Conservation (phyloP, 1,140 invertebrate species). For the Cydia pomonella region DNA sequence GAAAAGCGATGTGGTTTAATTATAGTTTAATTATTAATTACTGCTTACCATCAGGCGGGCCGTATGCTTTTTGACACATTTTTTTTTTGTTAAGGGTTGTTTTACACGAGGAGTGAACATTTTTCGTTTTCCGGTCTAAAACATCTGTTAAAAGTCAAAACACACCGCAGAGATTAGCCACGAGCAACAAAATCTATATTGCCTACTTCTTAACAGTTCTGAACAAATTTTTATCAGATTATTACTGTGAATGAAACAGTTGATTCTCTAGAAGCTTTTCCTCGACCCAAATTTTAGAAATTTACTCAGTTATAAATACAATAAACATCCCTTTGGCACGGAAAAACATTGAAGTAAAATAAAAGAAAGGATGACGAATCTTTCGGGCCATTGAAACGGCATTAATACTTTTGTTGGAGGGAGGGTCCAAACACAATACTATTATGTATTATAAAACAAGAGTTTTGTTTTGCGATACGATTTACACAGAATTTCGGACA, state of each 20-base stretch:
- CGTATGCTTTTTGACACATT: no score
- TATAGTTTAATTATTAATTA: no score
- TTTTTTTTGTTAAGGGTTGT: no score
- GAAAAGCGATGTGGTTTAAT: no score
- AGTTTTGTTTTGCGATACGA: neutral
- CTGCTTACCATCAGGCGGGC: no score
- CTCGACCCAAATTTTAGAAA: neutral
- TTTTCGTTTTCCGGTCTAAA: neutral
- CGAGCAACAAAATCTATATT: neutral
- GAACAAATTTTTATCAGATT: neutral
- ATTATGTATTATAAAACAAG: neutral
- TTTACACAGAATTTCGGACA: neutral
- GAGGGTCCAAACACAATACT: neutral
- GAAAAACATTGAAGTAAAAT: slow-evolving; percentile 56
- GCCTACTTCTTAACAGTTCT: neutral
- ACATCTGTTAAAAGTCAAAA: neutral
- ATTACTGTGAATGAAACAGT: neutral
- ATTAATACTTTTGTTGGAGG: slow-evolving; percentile 63
- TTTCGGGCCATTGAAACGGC: slow-evolving; percentile 56
- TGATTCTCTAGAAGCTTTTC: slow-evolving; percentile 11
- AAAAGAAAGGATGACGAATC: slow-evolving; percentile 68
- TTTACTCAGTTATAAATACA: slow-evolving; percentile 23
- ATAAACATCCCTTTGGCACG: slow-evolving; percentile 46
- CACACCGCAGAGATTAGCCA: neutral
- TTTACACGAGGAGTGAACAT: neutral